phyloP scores from a whole-genome alignment of 2,888 invertebrate species.

The Dicyrtoma fusca region DNA sequence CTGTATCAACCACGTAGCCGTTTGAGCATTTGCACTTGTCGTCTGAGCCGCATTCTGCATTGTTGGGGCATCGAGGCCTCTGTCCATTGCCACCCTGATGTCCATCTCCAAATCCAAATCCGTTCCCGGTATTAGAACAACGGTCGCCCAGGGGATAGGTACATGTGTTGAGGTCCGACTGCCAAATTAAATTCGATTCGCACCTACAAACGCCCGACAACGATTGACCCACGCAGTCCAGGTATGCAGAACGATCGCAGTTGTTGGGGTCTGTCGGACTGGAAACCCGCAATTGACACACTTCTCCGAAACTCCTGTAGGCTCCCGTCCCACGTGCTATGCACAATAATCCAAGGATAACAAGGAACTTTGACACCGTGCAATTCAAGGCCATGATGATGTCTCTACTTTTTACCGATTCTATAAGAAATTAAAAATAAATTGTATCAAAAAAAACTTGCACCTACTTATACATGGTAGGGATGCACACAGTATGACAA shows the following conservation, averaged over 20 bases:
- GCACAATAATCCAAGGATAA: neutral
- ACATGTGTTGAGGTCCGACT: conserved; percentile 4
- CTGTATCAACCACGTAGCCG: too few species aligned
- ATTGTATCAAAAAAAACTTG: too few species aligned
- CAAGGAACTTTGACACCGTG: neutral
- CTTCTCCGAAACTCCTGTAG: conserved; percentile 12
- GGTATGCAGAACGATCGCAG: neutral
- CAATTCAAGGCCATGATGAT: neutral
- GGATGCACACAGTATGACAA: too few species aligned
- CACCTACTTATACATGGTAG: too few species aligned
- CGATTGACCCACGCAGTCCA: conserved; percentile 7
- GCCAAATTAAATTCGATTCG: neutral
- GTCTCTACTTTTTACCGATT: too few species aligned
- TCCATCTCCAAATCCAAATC: neutral
- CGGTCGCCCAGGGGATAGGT: neutral
- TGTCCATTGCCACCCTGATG: conserved; percentile 28
- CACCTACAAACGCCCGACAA: too few species aligned
- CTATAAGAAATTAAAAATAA: too few species aligned
- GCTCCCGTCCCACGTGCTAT: neutral
- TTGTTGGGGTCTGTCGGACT: conserved; percentile 8
- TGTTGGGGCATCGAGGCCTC: conserved; percentile 3
- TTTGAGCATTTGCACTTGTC: neutral
- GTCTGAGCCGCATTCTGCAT: conserved; percentile 8
- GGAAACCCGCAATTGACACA: neutral
- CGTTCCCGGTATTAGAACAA: neutral